Evolutionary conservation across 1,140 invertebrate species (phyloP).

Genomic region (Aphaenogaster floridana): DNA sequence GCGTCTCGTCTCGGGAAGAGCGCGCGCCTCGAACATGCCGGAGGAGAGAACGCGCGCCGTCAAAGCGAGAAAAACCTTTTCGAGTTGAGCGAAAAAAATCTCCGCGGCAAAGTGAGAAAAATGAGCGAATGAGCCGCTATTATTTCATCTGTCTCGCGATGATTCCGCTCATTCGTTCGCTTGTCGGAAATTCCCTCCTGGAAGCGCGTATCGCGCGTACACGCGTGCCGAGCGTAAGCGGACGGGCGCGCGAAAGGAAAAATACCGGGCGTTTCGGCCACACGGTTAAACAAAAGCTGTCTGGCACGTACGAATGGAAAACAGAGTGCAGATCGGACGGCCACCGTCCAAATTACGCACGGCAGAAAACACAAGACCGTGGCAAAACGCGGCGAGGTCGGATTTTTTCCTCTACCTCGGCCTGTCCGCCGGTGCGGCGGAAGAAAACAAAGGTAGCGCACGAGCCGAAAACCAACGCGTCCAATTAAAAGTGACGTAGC

Average conservation of each 20-base stretch:
- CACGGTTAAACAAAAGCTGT: slow-evolving; percentile 35
- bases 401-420: background rate
- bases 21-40: background rate
- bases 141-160: slow-evolving; percentile 40
- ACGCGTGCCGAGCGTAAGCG: background rate
- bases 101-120: background rate
- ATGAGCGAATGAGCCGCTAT: slow-evolving; percentile 18
- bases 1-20: background rate
- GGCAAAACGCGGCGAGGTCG: background rate
- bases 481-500: slow-evolving; percentile 37
- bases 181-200: slow-evolving; percentile 2
- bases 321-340: background rate
- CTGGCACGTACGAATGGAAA: slow-evolving; percentile 22
- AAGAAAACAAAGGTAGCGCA: slow-evolving; percentile 18
- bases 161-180: background rate
- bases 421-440: background rate
- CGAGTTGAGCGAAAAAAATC: slow-evolving; percentile 31
- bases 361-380: slow-evolving; percentile 27
- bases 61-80: slow-evolving; percentile 21
- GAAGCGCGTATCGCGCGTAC: background rate
- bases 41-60: background rate
- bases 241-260: slow-evolving; percentile 13
- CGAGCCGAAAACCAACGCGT: background rate
- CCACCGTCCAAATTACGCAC: slow-evolving; percentile 48
- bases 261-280: background rate